Evolutionary conservation across 2,113 vertebrate genomes (phyloP).

Genomic region (Alaudala cheleensis): DNA sequence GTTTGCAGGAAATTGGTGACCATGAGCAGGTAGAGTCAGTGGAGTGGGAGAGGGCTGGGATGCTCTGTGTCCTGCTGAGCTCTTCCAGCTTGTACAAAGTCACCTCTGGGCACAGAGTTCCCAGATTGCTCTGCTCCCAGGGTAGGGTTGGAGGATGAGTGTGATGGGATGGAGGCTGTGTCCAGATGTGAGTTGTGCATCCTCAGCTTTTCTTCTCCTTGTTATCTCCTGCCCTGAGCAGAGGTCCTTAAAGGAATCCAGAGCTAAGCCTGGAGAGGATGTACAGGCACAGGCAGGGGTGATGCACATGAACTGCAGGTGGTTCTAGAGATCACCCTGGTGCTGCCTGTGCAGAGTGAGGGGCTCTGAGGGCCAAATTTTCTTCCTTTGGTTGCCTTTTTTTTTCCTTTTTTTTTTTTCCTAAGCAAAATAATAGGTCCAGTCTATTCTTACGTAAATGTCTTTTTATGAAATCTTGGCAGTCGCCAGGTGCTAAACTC

Average conservation of each 20-base stretch:
- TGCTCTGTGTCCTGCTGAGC: not conserved
- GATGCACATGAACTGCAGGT: not conserved
- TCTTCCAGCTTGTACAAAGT: not conserved
- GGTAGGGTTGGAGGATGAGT: not conserved
- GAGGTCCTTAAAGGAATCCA: not conserved
- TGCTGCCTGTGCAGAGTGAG: not conserved
- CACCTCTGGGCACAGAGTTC: not conserved
- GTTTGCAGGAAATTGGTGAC: not conserved
- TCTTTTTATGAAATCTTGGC: not conserved
- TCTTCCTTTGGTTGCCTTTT: not conserved
- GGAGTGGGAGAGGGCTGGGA: not conserved
- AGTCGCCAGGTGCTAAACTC: not conserved
- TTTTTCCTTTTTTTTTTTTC: too few relatives aligned
- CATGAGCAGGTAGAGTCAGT: not conserved
- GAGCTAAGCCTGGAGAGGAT: not conserved
- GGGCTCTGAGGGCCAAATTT: not conserved
- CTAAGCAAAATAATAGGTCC: not conserved
- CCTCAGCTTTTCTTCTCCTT: not conserved
- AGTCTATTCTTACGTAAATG: not conserved
- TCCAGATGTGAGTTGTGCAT: not conserved
- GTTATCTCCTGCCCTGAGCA: not conserved
- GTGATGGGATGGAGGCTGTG: not conserved
- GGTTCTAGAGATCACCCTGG: not conserved
- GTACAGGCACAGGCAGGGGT: not conserved
- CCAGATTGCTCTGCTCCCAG: accelerated